Evolutionary conservation across 1,140 invertebrate genomes (phyloP), one percentile per base, ranked within the genome.

Genomic region (Caenorhabditis briggsae): DNA sequence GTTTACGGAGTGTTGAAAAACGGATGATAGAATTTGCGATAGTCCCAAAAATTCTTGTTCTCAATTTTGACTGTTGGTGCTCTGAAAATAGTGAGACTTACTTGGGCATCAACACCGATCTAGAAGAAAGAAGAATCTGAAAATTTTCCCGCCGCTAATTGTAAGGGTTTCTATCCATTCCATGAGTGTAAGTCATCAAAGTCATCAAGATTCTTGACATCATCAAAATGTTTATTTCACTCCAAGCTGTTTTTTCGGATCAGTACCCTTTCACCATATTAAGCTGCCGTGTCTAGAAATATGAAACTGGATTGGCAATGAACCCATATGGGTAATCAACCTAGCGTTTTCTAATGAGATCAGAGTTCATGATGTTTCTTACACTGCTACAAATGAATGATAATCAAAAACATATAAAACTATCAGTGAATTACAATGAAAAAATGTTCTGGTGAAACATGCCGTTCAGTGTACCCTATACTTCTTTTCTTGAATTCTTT

Each of bases 291-390:
- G 70, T 78, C 46, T 78, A n/a, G 16, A 18, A 46, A 33, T 33
- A 70, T n/a, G 2, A 70, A 78, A 78, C 70, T 53, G 70, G 70
- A 78, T 78, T 78, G 18, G 18, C 20, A 50, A 53, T 78, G 50
- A 78, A 50, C 70, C 46, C 59, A 61, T 61, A 16, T 70, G 16
- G n/a, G 8, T 25, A n/a, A 25, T 70, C 46, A n/a, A 70, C 14
- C 33, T 70, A 41, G 18, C 33, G 5, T 11, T 53, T 53, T 53
- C 5, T 46, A n/a, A 70, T 48, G 33, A 78, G 70, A 78, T 78
- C 70, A 50, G 6, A 78, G 70, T 78, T 70, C 16, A 46, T 18
- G 41, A 70, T 46, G 41, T 43, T 70, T 46, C 23, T 64, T 43
- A 70, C 64, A 70, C 14, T 70, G 16, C 1, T 18, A 20, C 12